Base-by-base conservation (phyloP, 2,797 vertebrate species). In the Caiman crocodilus region DNA sequence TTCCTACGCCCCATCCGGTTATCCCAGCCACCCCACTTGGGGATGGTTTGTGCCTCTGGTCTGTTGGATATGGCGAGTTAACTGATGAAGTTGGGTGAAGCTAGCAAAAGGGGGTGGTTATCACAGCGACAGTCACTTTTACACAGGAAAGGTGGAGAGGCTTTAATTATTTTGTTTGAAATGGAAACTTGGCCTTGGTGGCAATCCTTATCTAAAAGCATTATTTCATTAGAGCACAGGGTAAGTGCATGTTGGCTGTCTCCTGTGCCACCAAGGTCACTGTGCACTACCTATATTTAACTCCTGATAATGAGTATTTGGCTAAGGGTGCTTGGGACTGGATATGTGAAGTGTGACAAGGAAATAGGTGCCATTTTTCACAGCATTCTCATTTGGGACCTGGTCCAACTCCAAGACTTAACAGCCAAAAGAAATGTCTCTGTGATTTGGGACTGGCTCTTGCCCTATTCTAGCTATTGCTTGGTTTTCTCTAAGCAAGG, bases 161-260 rank as follows among this genome's bases (percentile, higher is more conserved):
- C 92, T 79, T 76, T 26, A 58, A 76, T 86, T 84, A 0, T 83
- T 79, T 63, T 59, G 6, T 88, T 76, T 76, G 56, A 81, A 61
- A 67, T 30, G 50, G 76, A 30, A 25, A 21, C 4, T 3, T 69
- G 25, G 32, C 20, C 87, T 84, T 42, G 1, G 0, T 63, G 77
- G 4, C 23, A 35, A 2, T 14, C 14, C 50, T 79, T 90, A 63
- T 30, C 76, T 84, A 20, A 76, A 85, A 77, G 25, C 59, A 61
- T 50, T 32, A 8, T 14, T 20, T 81, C 0, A 28, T 50, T 26
- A 11, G 32, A 14, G 5, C 23, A 14, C 0, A 0, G 58, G 10
- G 50, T 63, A 64, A 25, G 75, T 84, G 75, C 18, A 30, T 5
- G 4, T 26, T 1, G n/a, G 5, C 85, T 23, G 4, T 28, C 63